Evolutionary conservation across 1,140 invertebrate species (phyloP).

Genomic region (Colletes gigas): DNA sequence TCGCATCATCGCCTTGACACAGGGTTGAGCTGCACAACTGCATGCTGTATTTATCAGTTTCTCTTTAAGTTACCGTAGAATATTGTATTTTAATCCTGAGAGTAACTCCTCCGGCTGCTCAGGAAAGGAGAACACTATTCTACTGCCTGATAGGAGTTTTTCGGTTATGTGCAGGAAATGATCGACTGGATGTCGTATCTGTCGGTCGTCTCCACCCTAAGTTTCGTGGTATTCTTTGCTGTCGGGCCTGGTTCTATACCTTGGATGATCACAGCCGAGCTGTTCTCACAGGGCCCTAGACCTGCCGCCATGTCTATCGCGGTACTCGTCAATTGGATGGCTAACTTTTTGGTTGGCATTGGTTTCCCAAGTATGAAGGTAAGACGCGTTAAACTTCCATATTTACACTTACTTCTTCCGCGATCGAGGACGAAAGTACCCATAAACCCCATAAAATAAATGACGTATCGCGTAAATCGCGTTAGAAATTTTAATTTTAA

Average conservation of each 20-base stretch:
- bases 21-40: slow-evolving; percentile 76
- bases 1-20: slow-evolving; percentile 65
- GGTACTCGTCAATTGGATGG: slow-evolving; percentile 98
- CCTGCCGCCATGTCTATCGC: slow-evolving; percentile 99
- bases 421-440: too few species aligned
- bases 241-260: slow-evolving; percentile 98
- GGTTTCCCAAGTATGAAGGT: slow-evolving; percentile 96
- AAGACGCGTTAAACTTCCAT: slow-evolving; percentile 50
- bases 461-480: too few species aligned
- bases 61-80: slow-evolving; percentile 49
- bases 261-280: slow-evolving; percentile 99
- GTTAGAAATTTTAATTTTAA: too few species aligned
- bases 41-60: slow-evolving; percentile 61
- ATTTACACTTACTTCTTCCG: too few species aligned
- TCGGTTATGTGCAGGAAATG: slow-evolving; percentile 97
- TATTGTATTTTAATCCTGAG: slow-evolving; percentile 66
- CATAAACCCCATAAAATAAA: too few species aligned
- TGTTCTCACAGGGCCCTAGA: slow-evolving; percentile 97
- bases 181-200: slow-evolving; percentile 98
- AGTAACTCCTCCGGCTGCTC: slow-evolving; percentile 80
- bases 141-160: slow-evolving; percentile 92
- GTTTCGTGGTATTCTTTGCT: slow-evolving; percentile 98
- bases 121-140: slow-evolving; percentile 80
- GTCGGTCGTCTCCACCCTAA: slow-evolving; percentile 95
- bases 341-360: slow-evolving; percentile 98